These are phyloP conservation scores for Wiebesia pumilae DNA, from an alignment of 1,140 invertebrate genomes.

Conservation along the genomic window DNA sequence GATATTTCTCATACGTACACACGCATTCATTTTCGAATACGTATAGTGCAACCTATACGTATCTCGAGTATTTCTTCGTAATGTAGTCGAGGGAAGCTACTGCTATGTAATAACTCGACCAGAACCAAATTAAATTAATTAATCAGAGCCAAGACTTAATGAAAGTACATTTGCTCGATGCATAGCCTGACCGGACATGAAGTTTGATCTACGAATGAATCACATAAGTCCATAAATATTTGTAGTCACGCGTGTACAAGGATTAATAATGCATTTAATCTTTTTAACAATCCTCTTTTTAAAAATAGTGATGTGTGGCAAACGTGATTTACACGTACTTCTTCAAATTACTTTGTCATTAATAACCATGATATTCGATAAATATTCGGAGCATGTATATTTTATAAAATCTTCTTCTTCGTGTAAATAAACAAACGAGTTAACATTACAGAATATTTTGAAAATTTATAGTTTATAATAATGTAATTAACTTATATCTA, in stretches of 20 bases:
- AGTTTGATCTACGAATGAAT: background rate
- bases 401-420: background rate
- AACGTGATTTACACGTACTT: background rate
- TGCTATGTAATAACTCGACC: slow-evolving; percentile 67
- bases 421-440: background rate
- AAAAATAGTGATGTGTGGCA: background rate
- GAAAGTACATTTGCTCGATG: slow-evolving; percentile 69
- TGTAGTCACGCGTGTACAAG: background rate
- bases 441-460: background rate
- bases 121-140: slow-evolving; percentile 72
- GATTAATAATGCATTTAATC: background rate
- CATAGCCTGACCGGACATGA: slow-evolving; percentile 56
- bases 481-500: no score
- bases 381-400: background rate
- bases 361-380: background rate
- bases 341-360: background rate
- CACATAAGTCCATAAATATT: background rate
- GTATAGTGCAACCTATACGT: background rate
- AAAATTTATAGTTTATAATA: no score
- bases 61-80: background rate
- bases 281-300: background rate
- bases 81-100: background rate
- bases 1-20: background rate
- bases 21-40: background rate
- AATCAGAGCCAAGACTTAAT: slow-evolving; percentile 70